Evolutionary conservation across 92 coral and sea anemone genomes (phyloP).

Genomic region (Muricea muricata): DNA sequence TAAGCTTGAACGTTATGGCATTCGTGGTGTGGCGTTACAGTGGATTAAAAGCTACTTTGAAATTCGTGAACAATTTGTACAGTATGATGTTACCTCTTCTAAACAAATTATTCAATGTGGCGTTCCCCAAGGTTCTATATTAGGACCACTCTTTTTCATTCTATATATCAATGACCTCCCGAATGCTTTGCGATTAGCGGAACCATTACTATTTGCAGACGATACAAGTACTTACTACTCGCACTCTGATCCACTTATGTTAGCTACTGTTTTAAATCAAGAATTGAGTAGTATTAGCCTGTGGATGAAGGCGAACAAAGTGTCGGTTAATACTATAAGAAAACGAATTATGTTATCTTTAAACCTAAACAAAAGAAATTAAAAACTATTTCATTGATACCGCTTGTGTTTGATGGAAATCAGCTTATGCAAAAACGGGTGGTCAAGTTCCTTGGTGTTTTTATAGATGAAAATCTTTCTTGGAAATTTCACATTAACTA

Average conservation of each 20-base stretch:
- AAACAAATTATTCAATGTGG: slow-evolving; percentile 24
- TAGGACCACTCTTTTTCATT: slow-evolving; percentile 47
- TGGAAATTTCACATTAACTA: slow-evolving; percentile 18
- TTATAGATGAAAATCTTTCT: slow-evolving; percentile 9
- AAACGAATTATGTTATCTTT: slow-evolving; percentile 13
- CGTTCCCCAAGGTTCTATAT: slow-evolving; percentile 51
- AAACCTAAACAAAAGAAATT: neutral
- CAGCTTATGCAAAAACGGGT: neutral
- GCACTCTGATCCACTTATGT: slow-evolving; percentile 41
- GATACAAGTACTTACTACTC: slow-evolving; percentile 47
- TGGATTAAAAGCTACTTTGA: slow-evolving; percentile 59
- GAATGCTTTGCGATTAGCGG: neutral
- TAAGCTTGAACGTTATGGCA: slow-evolving; percentile 30
- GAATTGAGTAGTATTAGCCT: neutral
- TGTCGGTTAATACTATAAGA: slow-evolving; percentile 16
- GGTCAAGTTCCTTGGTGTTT: slow-evolving; percentile 4
- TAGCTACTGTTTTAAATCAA: neutral
- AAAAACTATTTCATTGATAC: neutral
- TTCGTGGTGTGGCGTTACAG: slow-evolving; percentile 29
- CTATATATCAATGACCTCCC: slow-evolving; percentile 43
- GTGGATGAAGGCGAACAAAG: slow-evolving; percentile 24
- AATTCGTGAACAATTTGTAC: slow-evolving; percentile 56
- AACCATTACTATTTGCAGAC: slow-evolving; percentile 51
- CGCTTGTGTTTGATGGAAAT: neutral
- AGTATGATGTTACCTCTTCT: slow-evolving; percentile 41